phyloP scores from a whole-genome alignment of 2,113 vertebrate genomes.

The Siniperca knerii region DNA sequence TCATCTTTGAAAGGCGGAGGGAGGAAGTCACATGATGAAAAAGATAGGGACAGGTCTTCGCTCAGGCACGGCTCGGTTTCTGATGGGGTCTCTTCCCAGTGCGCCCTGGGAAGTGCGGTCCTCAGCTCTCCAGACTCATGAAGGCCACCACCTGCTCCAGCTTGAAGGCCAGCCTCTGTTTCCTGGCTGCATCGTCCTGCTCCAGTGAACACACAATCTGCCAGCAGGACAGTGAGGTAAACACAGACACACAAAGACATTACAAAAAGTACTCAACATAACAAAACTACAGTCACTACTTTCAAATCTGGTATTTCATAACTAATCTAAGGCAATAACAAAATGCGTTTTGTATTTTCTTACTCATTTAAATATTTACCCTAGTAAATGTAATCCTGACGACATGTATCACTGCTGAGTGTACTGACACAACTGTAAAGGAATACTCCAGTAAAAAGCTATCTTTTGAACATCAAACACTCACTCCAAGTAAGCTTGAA shows the following conservation, averaged over 20 bases:
- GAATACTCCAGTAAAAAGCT: neutral
- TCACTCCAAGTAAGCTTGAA: neutral
- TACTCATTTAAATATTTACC: neutral
- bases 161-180: conserved; percentile 99
- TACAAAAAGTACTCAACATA: neutral
- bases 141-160: conserved; percentile 99
- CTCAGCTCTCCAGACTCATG: conserved; percentile 99
- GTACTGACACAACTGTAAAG: neutral
- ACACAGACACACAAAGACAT: conserved; percentile 40
- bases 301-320: neutral
- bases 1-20: conserved; percentile 76
- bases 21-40: conserved; percentile 79
- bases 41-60: conserved; percentile 92
- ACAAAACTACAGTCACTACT: neutral
- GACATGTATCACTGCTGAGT: neutral
- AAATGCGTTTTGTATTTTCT: neutral
- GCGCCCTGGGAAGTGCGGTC: conserved; percentile 95
- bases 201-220: conserved; percentile 96
- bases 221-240: conserved; percentile 34
- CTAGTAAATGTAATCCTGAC: neutral
- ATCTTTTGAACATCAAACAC: neutral
- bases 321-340: neutral
- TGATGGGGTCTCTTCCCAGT: conserved; percentile 92
- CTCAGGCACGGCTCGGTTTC: conserved; percentile 99
- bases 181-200: conserved; percentile 95